Conservation (phyloP, 2,113 vertebrate species). For the Geothlypis trichas region DNA sequence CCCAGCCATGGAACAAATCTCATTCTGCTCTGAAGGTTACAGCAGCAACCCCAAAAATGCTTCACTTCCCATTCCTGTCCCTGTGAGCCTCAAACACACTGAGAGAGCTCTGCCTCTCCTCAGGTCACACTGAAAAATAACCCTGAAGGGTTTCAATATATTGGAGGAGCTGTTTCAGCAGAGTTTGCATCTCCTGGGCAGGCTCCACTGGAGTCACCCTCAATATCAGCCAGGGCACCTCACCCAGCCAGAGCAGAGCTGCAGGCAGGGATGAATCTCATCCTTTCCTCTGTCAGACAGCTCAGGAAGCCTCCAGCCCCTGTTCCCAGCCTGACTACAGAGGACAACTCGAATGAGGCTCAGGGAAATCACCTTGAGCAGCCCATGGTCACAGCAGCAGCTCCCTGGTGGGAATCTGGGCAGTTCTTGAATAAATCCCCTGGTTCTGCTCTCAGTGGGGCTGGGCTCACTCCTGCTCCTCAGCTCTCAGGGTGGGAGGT, state of each 20-base stretch:
- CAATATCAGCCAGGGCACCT: constrained; percentile 17
- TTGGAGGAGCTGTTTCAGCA: constrained; percentile 13
- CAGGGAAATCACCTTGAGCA: constrained; percentile 27
- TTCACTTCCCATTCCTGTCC: neutral
- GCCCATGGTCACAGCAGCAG: neutral
- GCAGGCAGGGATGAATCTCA: constrained; percentile 14
- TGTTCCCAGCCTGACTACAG: neutral
- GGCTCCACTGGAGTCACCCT: constrained; percentile 12
- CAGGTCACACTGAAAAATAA: neutral
- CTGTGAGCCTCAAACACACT: neutral
- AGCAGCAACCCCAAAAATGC: neutral
- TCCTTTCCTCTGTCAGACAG: constrained; percentile 3
- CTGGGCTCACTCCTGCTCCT: neutral
- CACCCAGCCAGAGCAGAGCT: constrained; percentile 6
- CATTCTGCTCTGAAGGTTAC: neutral
- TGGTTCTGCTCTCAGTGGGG: neutral
- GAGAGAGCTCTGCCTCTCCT: neutral
- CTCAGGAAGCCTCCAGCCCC: constrained; percentile 8
- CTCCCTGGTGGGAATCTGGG: neutral
- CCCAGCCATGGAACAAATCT: neutral
- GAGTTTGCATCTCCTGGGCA: constrained; percentile 5
- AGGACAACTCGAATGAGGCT: constrained; percentile 19
- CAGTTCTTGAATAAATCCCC: constrained; percentile 3
- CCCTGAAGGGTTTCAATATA: neutral
- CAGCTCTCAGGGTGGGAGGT: neutral